Evolutionary conservation across 2,888 invertebrate genomes (phyloP).

Genomic region (Cosmia pyralina): DNA sequence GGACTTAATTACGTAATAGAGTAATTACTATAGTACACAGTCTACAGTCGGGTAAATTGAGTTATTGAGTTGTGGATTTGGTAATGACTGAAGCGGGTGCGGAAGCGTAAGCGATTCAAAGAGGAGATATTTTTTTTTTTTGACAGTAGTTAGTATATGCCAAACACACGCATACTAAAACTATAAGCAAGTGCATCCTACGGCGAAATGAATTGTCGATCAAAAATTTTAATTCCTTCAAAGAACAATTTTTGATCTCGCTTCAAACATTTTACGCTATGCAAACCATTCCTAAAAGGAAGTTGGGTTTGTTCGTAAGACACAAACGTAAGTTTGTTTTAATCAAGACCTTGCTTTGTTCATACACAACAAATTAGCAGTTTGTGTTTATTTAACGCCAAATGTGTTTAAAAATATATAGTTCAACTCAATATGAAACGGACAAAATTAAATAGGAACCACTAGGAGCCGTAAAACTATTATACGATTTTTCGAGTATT

Average conservation of each 20-base stretch:
- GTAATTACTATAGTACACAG: conserved; percentile 43
- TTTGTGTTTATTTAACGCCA: background rate
- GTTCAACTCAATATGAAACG: too few relatives aligned
- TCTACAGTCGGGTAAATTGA: conserved; percentile 21
- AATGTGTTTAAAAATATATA: background rate
- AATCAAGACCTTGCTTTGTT: background rate
- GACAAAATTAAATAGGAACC: too few relatives aligned
- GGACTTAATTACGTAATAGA: conserved; percentile 33
- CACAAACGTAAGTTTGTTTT: background rate
- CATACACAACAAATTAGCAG: background rate
- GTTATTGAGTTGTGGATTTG: background rate
- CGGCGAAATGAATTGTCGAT: background rate
- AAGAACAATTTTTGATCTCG: background rate
- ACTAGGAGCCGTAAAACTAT: background rate
- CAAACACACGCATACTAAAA: background rate
- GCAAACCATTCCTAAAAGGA: background rate
- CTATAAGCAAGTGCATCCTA: too few relatives aligned
- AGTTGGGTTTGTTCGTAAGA: background rate
- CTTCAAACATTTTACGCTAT: too few relatives aligned
- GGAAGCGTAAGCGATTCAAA: background rate
- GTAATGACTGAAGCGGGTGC: background rate
- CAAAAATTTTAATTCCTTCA: background rate
- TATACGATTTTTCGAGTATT: too few relatives aligned
- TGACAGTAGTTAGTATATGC: too few relatives aligned
- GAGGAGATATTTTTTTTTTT: background rate